A percentile compares a stretch with the other conserved stretches of the same genome.
Evolutionary conservation across 2,888 invertebrate species (phyloP).

Genomic region (Athetis lepigone): DNA sequence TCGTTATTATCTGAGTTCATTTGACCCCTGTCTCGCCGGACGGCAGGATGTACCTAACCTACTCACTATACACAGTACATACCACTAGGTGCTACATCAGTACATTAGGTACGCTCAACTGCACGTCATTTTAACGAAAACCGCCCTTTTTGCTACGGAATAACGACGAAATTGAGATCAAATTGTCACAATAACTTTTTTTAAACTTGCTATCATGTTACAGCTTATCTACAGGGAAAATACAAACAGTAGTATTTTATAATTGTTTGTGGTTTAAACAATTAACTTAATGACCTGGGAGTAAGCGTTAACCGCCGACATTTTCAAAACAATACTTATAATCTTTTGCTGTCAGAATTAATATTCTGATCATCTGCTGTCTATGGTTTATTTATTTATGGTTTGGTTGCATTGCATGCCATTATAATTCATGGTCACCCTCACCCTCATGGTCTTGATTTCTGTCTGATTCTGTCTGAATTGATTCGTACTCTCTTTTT

Average conservation of each 20-base stretch:
- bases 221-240: slow-evolving; percentile 44
- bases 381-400: no score
- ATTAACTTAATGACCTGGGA: background rate
- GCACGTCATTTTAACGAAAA: background rate
- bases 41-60: slow-evolving; percentile 67
- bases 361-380: no score
- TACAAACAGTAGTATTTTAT: background rate
- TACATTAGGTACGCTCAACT: slow-evolving; percentile 22
- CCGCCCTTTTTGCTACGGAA: background rate
- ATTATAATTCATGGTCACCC: no score
- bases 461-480: no score
- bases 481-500: no score
- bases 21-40: slow-evolving; percentile 76
- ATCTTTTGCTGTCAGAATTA: no score
- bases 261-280: background rate
- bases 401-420: no score
- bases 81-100: slow-evolving; percentile 33
- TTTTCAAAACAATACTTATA: no score
- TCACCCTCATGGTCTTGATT: no score
- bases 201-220: background rate
- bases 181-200: background rate
- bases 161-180: background rate
- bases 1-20: slow-evolving; percentile 72
- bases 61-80: slow-evolving; percentile 47
- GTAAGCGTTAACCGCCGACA: no score